phyloP scores from a whole-genome alignment of 2,888 invertebrate species.

The Nebria brevicollis region DNA sequence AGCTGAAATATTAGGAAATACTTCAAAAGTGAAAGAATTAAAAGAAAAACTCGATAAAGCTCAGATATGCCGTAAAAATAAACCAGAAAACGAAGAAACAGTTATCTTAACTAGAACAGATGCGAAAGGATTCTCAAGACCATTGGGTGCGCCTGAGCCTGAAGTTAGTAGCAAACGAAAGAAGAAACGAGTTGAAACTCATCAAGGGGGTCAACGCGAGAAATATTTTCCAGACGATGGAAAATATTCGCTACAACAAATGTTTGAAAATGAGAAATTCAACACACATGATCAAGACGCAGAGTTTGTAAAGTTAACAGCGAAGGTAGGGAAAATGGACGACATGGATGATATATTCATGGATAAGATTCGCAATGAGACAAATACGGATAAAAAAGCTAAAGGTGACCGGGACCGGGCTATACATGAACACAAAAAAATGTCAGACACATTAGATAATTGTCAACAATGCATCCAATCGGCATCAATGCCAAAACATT shows the following conservation, averaged over 20 bases:
- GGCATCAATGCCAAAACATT: constrained; percentile 81
- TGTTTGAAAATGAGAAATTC: constrained; percentile 87
- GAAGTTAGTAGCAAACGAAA: constrained; percentile 57
- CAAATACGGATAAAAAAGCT: constrained; percentile 70
- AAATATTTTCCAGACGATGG: constrained; percentile 93
- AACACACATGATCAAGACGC: constrained; percentile 82
- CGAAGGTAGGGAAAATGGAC: constrained; percentile 73
- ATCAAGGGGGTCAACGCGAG: constrained; percentile 76
- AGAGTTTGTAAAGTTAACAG: constrained; percentile 79
- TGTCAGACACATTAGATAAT: constrained; percentile 77
- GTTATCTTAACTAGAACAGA: constrained; percentile 77
- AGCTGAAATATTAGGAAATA: constrained; percentile 93
- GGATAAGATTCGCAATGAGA: constrained; percentile 77
- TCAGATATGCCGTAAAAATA: constrained; percentile 62
- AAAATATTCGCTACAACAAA: constrained; percentile 83
- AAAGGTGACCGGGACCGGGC: constrained; percentile 73
- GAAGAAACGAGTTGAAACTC: constrained; percentile 75
- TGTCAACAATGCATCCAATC: constrained; percentile 89
- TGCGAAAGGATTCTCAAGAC: constrained; percentile 74
- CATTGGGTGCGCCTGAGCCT: constrained; percentile 65
- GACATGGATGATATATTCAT: constrained; percentile 89
- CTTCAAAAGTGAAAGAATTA: constrained; percentile 73
- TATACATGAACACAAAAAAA: constrained; percentile 77
- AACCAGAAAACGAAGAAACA: constrained; percentile 63
- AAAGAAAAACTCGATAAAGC: constrained; percentile 80